Evolutionary conservation across 2,888 invertebrate species (phyloP).

Genomic region (Ophion slaviceki): DNA sequence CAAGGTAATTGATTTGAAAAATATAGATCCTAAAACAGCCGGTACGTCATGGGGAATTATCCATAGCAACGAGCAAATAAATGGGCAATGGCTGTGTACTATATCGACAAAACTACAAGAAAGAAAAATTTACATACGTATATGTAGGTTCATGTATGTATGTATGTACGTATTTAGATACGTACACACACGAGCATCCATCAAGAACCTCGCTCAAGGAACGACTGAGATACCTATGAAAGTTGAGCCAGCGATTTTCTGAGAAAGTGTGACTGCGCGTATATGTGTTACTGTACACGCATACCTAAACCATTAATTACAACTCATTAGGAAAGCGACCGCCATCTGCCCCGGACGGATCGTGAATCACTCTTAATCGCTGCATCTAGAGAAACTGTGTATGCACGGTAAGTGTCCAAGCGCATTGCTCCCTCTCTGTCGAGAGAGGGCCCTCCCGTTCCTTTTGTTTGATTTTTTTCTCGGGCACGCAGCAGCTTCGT

Average conservation of each 20-base stretch:
- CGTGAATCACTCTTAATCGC: constrained; percentile 83
- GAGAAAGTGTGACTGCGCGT: constrained; percentile 67
- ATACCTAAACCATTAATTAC: constrained; percentile 82
- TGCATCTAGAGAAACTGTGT: constrained; percentile 75
- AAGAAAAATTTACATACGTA: not conserved
- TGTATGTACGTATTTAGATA: not conserved
- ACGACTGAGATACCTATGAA: constrained; percentile 60
- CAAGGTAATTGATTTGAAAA: too few relatives aligned
- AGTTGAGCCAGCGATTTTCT: constrained; percentile 60
- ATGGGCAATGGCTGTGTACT: too few relatives aligned
- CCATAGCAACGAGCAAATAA: too few relatives aligned
- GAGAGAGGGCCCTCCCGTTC: constrained; percentile 53
- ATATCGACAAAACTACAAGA: not conserved
- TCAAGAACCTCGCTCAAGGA: constrained; percentile 29
- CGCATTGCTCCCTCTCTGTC: constrained; percentile 49
- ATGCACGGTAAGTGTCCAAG: constrained; percentile 65
- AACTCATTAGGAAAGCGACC: constrained; percentile 82
- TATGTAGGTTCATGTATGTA: not conserved
- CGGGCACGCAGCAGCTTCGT: constrained; percentile 27
- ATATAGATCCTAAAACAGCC: too few relatives aligned
- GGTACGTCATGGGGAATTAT: too few relatives aligned
- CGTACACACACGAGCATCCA: not conserved
- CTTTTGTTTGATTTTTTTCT: constrained; percentile 31
- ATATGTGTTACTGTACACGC: constrained; percentile 74
- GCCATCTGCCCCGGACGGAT: constrained; percentile 81